Evolutionary conservation across 2,113 vertebrate genomes (phyloP).

Genomic region (Alligator mississippiensis): DNA sequence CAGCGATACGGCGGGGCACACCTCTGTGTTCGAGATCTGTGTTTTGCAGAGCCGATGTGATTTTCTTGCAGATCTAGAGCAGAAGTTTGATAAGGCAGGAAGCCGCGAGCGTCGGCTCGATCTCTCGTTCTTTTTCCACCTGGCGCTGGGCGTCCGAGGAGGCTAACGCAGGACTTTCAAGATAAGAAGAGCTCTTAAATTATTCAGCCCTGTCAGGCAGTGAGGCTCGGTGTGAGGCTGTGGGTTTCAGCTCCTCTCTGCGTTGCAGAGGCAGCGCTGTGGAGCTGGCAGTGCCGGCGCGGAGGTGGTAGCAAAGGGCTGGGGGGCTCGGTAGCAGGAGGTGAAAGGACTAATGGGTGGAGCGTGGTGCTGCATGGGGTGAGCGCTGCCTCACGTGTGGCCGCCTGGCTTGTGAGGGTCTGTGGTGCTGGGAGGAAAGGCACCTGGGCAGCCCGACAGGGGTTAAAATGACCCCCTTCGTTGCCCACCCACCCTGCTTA

Average conservation of each 20-base stretch:
- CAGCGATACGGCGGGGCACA: background rate
- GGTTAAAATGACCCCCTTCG: too few relatives aligned
- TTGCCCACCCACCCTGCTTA: background rate
- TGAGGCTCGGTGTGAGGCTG: background rate
- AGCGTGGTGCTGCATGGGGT: background rate
- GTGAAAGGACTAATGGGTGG: background rate
- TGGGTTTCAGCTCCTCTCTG: background rate
- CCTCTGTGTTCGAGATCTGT: background rate
- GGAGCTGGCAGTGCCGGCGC: background rate
- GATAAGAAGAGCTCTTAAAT: too few relatives aligned
- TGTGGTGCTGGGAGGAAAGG: background rate
- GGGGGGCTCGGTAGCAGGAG: background rate
- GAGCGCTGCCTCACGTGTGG: background rate
- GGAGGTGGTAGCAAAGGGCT: rapidly evolving
- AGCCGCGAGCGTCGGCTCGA: background rate
- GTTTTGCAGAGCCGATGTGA: rapidly evolving
- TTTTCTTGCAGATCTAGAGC: rapidly evolving
- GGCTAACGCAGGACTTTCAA: rapidly evolving
- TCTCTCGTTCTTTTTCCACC: background rate
- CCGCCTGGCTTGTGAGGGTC: background rate
- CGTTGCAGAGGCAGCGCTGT: background rate
- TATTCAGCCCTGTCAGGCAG: too few relatives aligned
- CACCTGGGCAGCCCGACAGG: too few relatives aligned
- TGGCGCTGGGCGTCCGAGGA: rapidly evolving
- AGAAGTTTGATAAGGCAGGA: background rate